Evolutionary conservation across 2,888 invertebrate genomes (phyloP).

Genomic region (Xestia rhomboidea): DNA sequence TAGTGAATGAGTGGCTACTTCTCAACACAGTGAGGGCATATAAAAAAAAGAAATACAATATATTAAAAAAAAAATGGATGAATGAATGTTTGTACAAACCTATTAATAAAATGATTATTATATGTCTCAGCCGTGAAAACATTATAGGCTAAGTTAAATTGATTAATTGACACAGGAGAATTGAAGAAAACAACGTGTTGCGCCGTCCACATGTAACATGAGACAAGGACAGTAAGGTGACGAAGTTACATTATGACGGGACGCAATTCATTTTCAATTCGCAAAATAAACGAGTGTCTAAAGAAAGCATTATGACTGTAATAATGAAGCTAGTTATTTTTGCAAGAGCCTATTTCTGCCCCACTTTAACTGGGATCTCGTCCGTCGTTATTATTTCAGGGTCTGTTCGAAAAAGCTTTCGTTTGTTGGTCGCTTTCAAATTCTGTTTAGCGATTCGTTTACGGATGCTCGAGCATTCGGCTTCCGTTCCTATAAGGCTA

Average conservation of each 20-base stretch:
- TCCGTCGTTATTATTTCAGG: constrained; percentile 77
- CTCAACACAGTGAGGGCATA: not conserved
- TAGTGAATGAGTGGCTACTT: not conserved
- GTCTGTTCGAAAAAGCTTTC: constrained; percentile 73
- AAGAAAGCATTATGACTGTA: constrained; percentile 49
- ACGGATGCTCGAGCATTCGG: constrained; percentile 67
- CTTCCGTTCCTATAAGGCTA: constrained; percentile 56
- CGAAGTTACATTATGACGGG: too few species aligned
- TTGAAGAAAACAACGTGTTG: too few species aligned
- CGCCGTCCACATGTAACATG: too few species aligned
- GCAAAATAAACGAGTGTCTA: constrained; percentile 43
- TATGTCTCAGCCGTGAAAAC: not conserved
- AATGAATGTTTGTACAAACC: too few species aligned
- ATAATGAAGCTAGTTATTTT: constrained; percentile 68
- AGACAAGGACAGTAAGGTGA: too few species aligned
- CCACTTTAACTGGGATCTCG: constrained; percentile 58
- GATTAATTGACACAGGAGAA: too few species aligned
- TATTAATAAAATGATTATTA: too few species aligned
- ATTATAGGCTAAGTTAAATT: not conserved
- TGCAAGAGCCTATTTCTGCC: constrained; percentile 63
- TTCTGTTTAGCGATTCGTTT: constrained; percentile 75
- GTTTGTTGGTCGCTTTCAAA: constrained; percentile 73
- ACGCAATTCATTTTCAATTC: constrained; percentile 51
- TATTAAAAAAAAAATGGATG: too few species aligned
- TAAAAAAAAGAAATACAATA: too few species aligned